Percentiles rank a stretch among this genome's conserved stretches.
These are phyloP conservation scores for Nemoura dubitans DNA, from an alignment of 2,888 invertebrate species.

Conservation along the genomic window DNA sequence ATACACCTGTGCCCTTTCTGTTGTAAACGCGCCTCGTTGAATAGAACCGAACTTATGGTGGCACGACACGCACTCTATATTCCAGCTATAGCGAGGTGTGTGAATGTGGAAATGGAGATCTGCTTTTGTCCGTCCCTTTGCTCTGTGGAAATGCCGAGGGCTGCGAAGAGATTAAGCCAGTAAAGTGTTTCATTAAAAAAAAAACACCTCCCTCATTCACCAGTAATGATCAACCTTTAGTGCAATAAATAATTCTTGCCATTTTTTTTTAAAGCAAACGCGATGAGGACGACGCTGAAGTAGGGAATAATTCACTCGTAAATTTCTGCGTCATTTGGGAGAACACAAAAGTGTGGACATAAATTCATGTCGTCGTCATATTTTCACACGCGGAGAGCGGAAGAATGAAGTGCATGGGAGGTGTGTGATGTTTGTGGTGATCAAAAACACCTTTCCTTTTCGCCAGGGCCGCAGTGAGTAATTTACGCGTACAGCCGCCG, in stretches of 20 bases:
- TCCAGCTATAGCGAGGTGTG: no score
- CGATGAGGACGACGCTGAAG: background rate
- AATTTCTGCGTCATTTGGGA: background rate
- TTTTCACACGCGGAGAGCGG: background rate
- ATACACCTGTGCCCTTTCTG: conserved; percentile 20
- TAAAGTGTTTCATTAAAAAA: background rate
- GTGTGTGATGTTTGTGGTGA: background rate
- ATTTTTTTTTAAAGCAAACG: background rate
- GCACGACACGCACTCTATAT: no score
- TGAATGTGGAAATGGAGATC: no score
- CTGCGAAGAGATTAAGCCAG: background rate
- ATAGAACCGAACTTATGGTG: no score
- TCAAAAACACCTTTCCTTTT: conserved; percentile 1
- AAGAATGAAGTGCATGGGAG: background rate
- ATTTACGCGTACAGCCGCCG: no score
- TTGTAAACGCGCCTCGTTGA: background rate
- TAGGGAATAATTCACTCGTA: background rate
- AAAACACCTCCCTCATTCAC: background rate
- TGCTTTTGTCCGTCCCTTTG: no score
- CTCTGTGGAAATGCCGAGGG: no score
- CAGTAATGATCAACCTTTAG: background rate
- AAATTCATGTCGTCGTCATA: background rate
- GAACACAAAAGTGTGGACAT: background rate
- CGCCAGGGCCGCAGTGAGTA: background rate
- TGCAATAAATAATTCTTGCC: background rate